Evolutionary conservation across 1,140 invertebrate species (phyloP).

Genomic region (Rhyzopertha dominica): DNA sequence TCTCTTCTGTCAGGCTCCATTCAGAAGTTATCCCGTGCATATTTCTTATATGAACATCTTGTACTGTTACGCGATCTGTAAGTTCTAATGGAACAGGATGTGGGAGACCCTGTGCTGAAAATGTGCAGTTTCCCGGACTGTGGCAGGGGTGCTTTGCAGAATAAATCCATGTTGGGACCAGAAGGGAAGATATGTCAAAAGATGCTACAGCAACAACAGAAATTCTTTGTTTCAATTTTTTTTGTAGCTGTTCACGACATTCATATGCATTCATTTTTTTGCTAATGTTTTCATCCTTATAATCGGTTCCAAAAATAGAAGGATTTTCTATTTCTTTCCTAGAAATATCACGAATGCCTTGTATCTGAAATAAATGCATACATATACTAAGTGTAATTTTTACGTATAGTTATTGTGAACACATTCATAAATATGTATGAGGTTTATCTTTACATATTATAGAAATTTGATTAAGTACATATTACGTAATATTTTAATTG

Average conservation of each 20-base stretch:
- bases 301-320: conserved; percentile 12
- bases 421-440: too few species aligned
- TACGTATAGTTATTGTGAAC: too few species aligned
- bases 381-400: not conserved
- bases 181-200: conserved; percentile 17
- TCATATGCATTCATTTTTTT: conserved; percentile 7
- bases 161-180: conserved; percentile 12
- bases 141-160: conserved; percentile 7
- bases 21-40: too few species aligned
- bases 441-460: too few species aligned
- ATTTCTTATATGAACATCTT: conserved; percentile 10
- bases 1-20: too few species aligned
- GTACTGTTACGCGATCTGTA: conserved; percentile 5
- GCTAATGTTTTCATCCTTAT: conserved; percentile 7
- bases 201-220: conserved; percentile 14
- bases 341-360: conserved; percentile 3
- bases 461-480: too few species aligned
- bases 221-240: not conserved
- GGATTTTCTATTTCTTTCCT: not conserved
- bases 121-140: conserved; percentile 4
- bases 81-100: not conserved
- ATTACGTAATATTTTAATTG: too few species aligned
- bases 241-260: conserved; percentile 2
- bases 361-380: conserved; percentile 4
- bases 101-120: not conserved